Evolutionary conservation across 2,888 invertebrate genomes (phyloP).

Genomic region (Clusia tigrina): DNA sequence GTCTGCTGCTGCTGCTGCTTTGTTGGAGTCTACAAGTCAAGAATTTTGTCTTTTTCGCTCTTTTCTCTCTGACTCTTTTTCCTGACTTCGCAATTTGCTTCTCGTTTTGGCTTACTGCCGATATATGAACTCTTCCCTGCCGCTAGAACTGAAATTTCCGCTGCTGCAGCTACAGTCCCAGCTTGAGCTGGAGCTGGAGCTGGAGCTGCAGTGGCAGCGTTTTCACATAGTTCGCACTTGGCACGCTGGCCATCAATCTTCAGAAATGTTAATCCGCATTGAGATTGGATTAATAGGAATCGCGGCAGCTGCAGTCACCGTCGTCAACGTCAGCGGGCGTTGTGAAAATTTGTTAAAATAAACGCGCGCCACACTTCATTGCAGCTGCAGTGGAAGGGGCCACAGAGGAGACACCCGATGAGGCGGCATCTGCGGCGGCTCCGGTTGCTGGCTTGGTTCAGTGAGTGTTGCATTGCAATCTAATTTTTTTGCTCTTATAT

Average conservation of each 20-base stretch:
- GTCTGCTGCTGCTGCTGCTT: no score
- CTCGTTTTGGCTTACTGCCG: no score
- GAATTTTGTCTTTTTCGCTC: background rate
- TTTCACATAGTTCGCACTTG: background rate
- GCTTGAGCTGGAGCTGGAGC: background rate
- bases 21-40: no score
- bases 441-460: background rate
- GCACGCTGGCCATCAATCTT: background rate
- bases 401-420: no score
- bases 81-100: no score
- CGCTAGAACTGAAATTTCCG: background rate
- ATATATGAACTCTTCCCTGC: no score
- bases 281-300: background rate
- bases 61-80: background rate
- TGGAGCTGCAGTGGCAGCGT: background rate
- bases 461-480: background rate
- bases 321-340: background rate
- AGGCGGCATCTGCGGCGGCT: no score
- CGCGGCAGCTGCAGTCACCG: background rate
- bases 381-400: no score
- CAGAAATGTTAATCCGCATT: background rate
- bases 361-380: no score
- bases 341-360: conserved; percentile 3
- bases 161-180: background rate
- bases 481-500: background rate